Evolutionary conservation across 2,888 invertebrate genomes (phyloP).

Genomic region (Netelia inedita): DNA sequence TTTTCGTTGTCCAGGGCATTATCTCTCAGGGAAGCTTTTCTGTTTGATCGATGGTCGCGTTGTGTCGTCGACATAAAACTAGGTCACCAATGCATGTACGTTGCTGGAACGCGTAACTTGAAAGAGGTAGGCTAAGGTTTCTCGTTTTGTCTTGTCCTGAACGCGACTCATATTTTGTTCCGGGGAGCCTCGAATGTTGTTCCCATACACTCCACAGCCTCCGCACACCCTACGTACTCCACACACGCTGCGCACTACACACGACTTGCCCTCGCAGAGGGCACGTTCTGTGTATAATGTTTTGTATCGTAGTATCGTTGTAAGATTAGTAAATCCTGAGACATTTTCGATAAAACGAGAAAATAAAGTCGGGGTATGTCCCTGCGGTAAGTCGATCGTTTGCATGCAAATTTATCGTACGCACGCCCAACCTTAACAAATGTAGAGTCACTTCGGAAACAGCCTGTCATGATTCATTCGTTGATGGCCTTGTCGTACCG

Average conservation of each 20-base stretch:
- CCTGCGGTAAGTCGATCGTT: slow-evolving; percentile 26
- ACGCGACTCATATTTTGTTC: slow-evolving; percentile 37
- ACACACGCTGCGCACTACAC: too few species aligned
- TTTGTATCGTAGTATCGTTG: too few species aligned
- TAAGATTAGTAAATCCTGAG: not conserved
- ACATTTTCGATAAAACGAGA: slow-evolving; percentile 6
- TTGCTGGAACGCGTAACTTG: slow-evolving; percentile 27
- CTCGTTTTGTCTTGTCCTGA: slow-evolving; percentile 14
- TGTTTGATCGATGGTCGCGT: slow-evolving; percentile 72
- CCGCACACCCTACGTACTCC: too few species aligned
- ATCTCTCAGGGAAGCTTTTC: slow-evolving; percentile 42
- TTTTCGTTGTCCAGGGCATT: slow-evolving; percentile 64
- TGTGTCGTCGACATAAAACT: slow-evolving; percentile 69
- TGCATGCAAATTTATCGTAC: slow-evolving; percentile 30
- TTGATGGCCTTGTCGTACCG: slow-evolving; percentile 42
- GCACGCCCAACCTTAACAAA: slow-evolving; percentile 26
- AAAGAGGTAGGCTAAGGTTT: slow-evolving; percentile 17
- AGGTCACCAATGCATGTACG: slow-evolving; percentile 65
- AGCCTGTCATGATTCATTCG: slow-evolving; percentile 49
- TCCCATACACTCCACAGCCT: too few species aligned
- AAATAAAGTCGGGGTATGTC: slow-evolving; percentile 30
- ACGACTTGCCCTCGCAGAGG: too few species aligned
- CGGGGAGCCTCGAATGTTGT: too few species aligned
- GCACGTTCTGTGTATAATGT: too few species aligned
- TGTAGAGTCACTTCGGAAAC: slow-evolving; percentile 13